These are phyloP conservation scores for Parambassis ranga DNA, from an alignment of 2,797 vertebrate genomes.

Conservation along the genomic window DNA sequence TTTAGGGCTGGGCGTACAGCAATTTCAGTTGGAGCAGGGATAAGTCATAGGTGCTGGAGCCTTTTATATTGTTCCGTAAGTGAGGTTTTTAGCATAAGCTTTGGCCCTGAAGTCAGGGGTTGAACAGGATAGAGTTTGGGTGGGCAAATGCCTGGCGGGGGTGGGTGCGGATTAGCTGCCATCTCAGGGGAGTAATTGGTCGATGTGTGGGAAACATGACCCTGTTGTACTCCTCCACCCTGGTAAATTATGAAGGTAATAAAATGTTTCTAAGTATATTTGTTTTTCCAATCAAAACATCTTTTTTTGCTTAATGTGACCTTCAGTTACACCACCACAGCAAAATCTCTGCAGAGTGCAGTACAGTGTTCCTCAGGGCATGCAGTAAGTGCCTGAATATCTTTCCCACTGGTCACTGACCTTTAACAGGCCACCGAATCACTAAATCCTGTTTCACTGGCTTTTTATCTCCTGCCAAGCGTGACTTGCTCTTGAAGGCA, in stretches of 20 bases:
- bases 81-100: constrained; percentile 50
- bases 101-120: constrained; percentile 14
- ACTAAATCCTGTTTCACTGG: constrained; percentile 67
- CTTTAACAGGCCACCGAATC: constrained; percentile 70
- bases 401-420: constrained; percentile 67
- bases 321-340: background rate
- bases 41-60: constrained; percentile 47
- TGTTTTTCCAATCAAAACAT: background rate
- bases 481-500: constrained; percentile 43
- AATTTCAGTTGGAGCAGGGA: constrained; percentile 36
- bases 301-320: background rate
- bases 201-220: constrained; percentile 82
- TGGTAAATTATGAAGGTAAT: constrained; percentile 1
- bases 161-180: constrained; percentile 77
- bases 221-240: constrained; percentile 69
- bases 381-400: constrained; percentile 78
- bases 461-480: constrained; percentile 62
- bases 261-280: constrained; percentile 7
- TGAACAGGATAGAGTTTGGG: constrained; percentile 47
- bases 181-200: constrained; percentile 79
- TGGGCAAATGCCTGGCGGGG: constrained; percentile 61
- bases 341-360: background rate
- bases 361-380: background rate
- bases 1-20: constrained; percentile 36
- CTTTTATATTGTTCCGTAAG: constrained; percentile 52